A percentile compares a stretch with the other conserved stretches of the same genome.
Evolutionary conservation across 2,113 vertebrate genomes (phyloP).

Genomic region (Melanerpes formicivorus): DNA sequence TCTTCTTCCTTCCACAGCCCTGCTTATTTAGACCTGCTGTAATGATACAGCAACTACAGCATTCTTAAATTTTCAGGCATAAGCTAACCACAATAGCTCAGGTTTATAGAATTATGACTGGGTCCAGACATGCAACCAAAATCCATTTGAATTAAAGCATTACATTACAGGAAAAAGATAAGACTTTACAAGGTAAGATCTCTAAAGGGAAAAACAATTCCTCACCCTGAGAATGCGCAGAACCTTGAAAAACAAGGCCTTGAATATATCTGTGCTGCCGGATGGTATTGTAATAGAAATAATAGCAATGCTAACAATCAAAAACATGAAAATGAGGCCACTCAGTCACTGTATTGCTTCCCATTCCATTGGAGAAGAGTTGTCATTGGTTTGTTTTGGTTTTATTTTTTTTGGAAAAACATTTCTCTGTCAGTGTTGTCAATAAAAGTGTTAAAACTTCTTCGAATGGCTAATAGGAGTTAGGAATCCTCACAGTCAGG

Average conservation of each 20-base stretch:
- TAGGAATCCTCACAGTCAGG: not conserved
- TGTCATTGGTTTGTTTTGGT: not conserved
- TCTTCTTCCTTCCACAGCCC: not conserved
- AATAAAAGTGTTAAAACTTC: not conserved
- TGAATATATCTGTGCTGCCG: not conserved
- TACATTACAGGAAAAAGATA: not conserved
- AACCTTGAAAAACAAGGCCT: not conserved
- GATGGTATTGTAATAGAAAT: not conserved
- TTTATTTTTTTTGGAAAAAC: not conserved
- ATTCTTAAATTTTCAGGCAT: not conserved
- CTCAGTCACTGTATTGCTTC: not conserved
- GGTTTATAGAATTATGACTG: not conserved
- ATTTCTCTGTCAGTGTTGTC: not conserved
- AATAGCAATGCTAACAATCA: not conserved
- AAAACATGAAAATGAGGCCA: not conserved
- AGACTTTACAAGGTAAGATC: not conserved
- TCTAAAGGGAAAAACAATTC: not conserved
- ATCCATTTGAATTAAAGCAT: not conserved
- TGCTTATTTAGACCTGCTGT: not conserved
- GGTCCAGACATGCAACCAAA: not conserved
- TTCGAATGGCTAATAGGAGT: not conserved
- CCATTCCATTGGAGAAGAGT: not conserved
- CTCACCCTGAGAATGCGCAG: not conserved
- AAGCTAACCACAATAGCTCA: not conserved
- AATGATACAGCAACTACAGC: not conserved